A percentile compares a stretch with the other conserved stretches of the same genome.
phyloP scores from a whole-genome alignment of 2,797 vertebrate species.

The Lateolabrax maculatus region DNA sequence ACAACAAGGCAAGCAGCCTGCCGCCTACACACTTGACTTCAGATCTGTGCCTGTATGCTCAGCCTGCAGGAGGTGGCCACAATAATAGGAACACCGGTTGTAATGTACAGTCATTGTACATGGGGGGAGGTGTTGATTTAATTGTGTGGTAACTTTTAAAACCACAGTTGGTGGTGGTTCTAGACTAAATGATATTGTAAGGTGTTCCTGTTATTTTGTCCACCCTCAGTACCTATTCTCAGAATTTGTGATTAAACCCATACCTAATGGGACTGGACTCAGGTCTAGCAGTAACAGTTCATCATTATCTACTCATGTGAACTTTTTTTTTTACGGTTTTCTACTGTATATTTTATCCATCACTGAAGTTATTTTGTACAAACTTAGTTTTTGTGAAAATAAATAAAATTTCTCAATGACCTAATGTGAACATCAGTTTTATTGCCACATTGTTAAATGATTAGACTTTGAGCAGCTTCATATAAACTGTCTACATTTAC shows the following conservation, averaged over 20 bases:
- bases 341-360: slow-evolving; percentile 56
- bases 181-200: not conserved
- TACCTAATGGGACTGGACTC: slow-evolving; percentile 13
- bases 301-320: slow-evolving; percentile 34
- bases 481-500: slow-evolving; percentile 79
- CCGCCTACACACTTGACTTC: not conserved
- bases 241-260: slow-evolving; percentile 14
- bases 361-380: slow-evolving; percentile 81
- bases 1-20: not conserved
- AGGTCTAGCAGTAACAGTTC: slow-evolving; percentile 16
- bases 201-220: slow-evolving; percentile 39
- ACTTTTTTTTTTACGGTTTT: slow-evolving; percentile 51
- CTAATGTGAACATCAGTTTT: slow-evolving; percentile 60
- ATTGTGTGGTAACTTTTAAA: slow-evolving; percentile 18
- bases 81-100: slow-evolving; percentile 23
- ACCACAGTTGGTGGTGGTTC: not conserved
- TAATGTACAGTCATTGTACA: slow-evolving; percentile 9
- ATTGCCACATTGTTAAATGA: slow-evolving; percentile 60
- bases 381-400: slow-evolving; percentile 74
- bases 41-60: not conserved
- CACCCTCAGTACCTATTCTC: not conserved
- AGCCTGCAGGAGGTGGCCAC: not conserved
- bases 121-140: slow-evolving; percentile 2
- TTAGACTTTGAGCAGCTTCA: slow-evolving; percentile 72
- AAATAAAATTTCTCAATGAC: slow-evolving; percentile 58